phyloP scores from a whole-genome alignment of 2,113 vertebrate species.

The Ameiurus melas region DNA sequence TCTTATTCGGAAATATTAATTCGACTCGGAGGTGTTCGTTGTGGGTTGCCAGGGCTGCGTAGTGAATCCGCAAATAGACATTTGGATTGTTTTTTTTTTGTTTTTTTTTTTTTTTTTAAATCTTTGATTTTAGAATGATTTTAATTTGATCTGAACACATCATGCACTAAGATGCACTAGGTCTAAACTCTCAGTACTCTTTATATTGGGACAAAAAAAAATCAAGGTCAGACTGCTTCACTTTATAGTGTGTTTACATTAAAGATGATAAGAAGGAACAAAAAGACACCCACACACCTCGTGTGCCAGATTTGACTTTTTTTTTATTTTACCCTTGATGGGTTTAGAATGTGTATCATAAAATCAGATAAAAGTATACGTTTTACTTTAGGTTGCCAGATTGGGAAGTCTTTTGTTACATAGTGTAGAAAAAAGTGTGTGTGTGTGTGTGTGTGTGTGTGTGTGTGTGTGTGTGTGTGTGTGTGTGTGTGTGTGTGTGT shows the following conservation, averaged over 20 bases:
- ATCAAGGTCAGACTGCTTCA: background rate
- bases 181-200: background rate
- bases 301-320: background rate
- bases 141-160: background rate
- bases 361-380: too few species aligned
- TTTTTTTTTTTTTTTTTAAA: background rate
- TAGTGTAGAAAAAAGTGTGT: background rate
- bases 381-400: background rate
- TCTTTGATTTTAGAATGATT: background rate
- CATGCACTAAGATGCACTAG: background rate
- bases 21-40: rapidly evolving
- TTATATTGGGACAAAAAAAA: too few species aligned
- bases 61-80: background rate
- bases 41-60: background rate
- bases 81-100: background rate
- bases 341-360: background rate
- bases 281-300: background rate
- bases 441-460: slow-evolving; percentile 11
- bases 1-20: background rate
- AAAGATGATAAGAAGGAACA: background rate
- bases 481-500: slow-evolving; percentile 11
- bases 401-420: background rate
- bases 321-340: background rate
- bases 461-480: slow-evolving; percentile 13
- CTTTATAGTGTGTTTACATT: background rate